These are phyloP conservation scores for Wasmannia auropunctata DNA, from an alignment of 1,140 invertebrate species.

Conservation along the genomic window DNA sequence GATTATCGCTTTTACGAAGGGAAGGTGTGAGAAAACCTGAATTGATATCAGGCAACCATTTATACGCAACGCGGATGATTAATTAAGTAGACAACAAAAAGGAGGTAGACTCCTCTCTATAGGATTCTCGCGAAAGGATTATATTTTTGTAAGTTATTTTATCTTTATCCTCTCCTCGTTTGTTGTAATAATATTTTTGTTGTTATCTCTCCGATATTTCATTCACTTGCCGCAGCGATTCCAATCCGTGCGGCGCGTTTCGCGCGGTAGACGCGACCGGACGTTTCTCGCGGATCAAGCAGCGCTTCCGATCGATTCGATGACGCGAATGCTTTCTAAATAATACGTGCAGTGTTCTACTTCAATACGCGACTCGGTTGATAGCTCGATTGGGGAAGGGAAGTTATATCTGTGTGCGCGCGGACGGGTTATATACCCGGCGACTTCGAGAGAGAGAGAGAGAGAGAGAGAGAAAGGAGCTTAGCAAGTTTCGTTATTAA, in stretches of 20 bases:
- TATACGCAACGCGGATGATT: neutral
- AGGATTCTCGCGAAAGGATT: neutral
- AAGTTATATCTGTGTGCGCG: slow-evolving; percentile 29
- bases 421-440: slow-evolving; percentile 4
- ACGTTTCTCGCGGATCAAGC: slow-evolving; percentile 33
- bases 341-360: slow-evolving; percentile 43
- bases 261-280: neutral
- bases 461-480: too few relatives aligned
- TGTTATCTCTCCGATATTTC: neutral
- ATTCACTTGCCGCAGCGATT: neutral
- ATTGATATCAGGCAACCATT: neutral
- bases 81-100: neutral
- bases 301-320: slow-evolving; percentile 27
- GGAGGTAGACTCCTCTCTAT: too few relatives aligned
- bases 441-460: slow-evolving; percentile 21
- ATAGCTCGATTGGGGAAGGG: slow-evolving; percentile 43
- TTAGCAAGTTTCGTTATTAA: slow-evolving; percentile 52
- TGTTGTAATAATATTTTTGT: neutral
- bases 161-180: neutral
- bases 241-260: neutral
- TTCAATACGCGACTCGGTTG: slow-evolving; percentile 25
- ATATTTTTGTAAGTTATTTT: neutral
- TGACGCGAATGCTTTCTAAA: slow-evolving; percentile 55
- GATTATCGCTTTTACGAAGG: neutral
- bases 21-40: neutral